Base-by-base conservation (phyloP, 2,797 vertebrate genomes). In the Eptatretus atami region DNA sequence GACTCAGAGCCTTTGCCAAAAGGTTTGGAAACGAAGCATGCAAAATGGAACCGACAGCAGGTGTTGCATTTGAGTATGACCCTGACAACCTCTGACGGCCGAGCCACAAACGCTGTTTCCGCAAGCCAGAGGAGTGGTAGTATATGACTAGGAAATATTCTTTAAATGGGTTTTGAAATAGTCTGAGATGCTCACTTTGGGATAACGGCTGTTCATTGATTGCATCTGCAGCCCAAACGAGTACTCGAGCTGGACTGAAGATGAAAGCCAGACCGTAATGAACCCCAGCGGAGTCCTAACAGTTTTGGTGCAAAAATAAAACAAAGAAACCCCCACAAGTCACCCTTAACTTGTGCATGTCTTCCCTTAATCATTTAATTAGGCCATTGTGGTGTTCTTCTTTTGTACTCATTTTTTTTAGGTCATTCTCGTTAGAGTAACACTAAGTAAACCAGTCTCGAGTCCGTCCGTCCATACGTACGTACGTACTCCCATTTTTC, bases 31-130 rank as follows among this genome's bases (percentile, higher is more conserved):
- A 71, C n/a, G n/a, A 88, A 98, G 19, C 92, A 98, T 0, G 90
- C 92, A 69, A 98, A 98, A 73, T 98, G 92, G 92, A 96, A 96
- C 92, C 92, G 2, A 96, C 92, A 0, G 92, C 92, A 0, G 92
- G 92, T 0, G 87, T 98, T 60, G 82, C 90, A 24, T 98, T 98
- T 1, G 92, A 98, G 64, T 98, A 98, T 0, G 92, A 96, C 70
- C 92, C 92, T 0, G 92, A 98, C 76, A 98, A 98, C 0, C 87
- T 0, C 75, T 95, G n/a, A n/a, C n/a, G n/a, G n/a, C n/a, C n/a
- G 67, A 76, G 92, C 64, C 92, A 98, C 77, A n/a, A n/a, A 95
- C 88, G 0, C 85, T 94, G 13, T 96, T 78, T 71, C 88, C 88
- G n/a, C 19, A 82, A 92, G 52, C 90, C 90, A 0, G 88, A 95